A percentile compares a stretch with the other conserved stretches of the same genome.
Conservation (phyloP, 2,888 invertebrate genomes). For the Pherbina coryleti region DNA sequence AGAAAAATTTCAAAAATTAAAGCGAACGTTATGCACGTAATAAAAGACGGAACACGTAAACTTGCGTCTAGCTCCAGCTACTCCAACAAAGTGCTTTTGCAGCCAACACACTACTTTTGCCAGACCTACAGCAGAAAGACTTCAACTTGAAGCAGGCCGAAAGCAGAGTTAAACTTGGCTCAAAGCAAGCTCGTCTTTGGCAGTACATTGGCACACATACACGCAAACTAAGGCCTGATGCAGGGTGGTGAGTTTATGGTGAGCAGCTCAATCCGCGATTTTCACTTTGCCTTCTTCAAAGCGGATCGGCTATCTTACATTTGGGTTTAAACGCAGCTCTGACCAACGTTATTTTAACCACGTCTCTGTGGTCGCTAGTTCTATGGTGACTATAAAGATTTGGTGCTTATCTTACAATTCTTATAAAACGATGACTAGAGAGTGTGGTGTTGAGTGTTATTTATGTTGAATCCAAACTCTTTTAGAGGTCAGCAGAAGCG, state of each 20-base stretch:
- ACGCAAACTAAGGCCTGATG: background rate
- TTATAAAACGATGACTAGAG: background rate
- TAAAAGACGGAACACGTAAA: conserved; percentile 48
- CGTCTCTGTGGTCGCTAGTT: background rate
- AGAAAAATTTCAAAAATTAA: background rate
- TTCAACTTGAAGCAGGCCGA: background rate
- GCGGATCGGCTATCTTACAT: background rate
- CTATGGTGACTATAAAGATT: background rate
- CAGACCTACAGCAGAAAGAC: conserved; percentile 19
- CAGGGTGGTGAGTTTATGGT: conserved; percentile 23
- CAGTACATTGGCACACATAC: conserved; percentile 15
- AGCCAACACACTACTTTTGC: conserved; percentile 47
- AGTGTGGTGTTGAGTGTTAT: background rate
- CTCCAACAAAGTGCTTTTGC: conserved; percentile 61
- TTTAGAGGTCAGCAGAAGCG: background rate
- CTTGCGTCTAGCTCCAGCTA: conserved; percentile 63
- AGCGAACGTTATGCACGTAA: conserved; percentile 35
- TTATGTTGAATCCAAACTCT: background rate
- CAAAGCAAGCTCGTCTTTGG: conserved; percentile 29
- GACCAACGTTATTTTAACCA: conserved; percentile 4
- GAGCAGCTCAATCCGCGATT: conserved; percentile 12
- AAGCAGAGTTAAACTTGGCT: conserved; percentile 38
- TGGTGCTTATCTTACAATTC: background rate
- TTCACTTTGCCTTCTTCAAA: conserved; percentile 14
- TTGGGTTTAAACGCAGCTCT: conserved; percentile 15